Evolutionary conservation across 2,113 vertebrate species (phyloP).

Genomic region (Calidris pygmaea): DNA sequence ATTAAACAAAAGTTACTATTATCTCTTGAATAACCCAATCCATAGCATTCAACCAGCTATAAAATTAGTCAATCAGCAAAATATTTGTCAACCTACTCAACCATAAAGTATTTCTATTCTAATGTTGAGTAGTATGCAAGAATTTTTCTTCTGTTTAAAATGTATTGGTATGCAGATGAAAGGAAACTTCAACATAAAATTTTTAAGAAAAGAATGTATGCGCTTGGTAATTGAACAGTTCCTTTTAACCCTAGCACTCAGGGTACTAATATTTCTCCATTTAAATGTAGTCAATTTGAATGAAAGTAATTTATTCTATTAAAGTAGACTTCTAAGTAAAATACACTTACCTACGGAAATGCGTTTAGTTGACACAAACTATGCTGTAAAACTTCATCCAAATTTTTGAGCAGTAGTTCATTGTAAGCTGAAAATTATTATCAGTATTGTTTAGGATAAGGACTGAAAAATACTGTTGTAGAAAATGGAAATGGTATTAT

Average conservation of each 20-base stretch:
- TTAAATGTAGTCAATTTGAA: background rate
- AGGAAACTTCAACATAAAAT: background rate
- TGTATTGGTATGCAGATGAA: background rate
- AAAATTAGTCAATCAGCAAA: background rate
- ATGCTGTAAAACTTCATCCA: background rate
- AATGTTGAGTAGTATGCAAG: background rate
- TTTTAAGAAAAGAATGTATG: background rate
- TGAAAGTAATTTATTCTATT: background rate
- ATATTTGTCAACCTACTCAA: background rate
- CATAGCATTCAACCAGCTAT: background rate
- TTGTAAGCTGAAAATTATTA: background rate
- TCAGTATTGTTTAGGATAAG: background rate
- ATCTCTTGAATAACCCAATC: background rate
- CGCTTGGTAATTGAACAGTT: background rate
- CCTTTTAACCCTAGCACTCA: background rate
- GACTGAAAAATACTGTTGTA: background rate
- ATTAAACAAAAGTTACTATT: background rate
- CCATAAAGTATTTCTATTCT: background rate
- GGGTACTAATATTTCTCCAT: background rate
- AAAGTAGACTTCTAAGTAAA: background rate
- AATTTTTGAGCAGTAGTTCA: background rate
- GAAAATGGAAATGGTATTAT: background rate
- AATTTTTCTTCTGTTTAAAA: background rate
- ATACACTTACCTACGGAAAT: background rate
- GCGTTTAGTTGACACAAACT: background rate